Percentiles rank a stretch among this genome's conserved stretches.
These are phyloP conservation scores for Hoplias malabaricus DNA, from an alignment of 2,113 vertebrate species.

Conservation along the genomic window DNA sequence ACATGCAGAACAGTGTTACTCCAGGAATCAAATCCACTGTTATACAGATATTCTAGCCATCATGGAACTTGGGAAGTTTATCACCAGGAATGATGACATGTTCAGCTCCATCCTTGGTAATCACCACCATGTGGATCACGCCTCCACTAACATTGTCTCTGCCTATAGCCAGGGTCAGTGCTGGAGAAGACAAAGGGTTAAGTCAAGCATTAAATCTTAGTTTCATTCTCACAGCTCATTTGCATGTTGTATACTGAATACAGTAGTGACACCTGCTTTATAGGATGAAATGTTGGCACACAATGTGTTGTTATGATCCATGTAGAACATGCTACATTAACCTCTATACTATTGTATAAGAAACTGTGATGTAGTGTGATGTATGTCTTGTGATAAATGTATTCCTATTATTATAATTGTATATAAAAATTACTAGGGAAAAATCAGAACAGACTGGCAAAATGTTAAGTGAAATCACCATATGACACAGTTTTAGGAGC, in stretches of 20 bases:
- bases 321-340: too few relatives aligned
- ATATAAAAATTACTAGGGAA: too few relatives aligned
- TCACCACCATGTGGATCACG: constrained; percentile 69
- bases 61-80: constrained; percentile 70
- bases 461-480: too few relatives aligned
- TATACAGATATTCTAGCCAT: constrained; percentile 51
- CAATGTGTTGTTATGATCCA: too few relatives aligned
- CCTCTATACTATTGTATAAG: too few relatives aligned
- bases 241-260: not conserved
- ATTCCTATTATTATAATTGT: too few relatives aligned
- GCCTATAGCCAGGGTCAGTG: constrained; percentile 73
- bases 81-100: constrained; percentile 69
- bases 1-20: not conserved
- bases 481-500: too few relatives aligned
- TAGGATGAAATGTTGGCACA: too few relatives aligned
- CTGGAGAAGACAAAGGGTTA: constrained; percentile 44
- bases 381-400: too few relatives aligned
- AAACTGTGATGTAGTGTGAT: too few relatives aligned
- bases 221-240: not conserved
- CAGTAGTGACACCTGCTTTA: not conserved
- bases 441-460: too few relatives aligned
- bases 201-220: not conserved
- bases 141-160: constrained; percentile 76
- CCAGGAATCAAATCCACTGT: not conserved
- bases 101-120: constrained; percentile 67